Evolutionary conservation across 2,888 invertebrate genomes (phyloP), one percentile per base, ranked within the genome.

Genomic region (Platypus cylindrus): DNA sequence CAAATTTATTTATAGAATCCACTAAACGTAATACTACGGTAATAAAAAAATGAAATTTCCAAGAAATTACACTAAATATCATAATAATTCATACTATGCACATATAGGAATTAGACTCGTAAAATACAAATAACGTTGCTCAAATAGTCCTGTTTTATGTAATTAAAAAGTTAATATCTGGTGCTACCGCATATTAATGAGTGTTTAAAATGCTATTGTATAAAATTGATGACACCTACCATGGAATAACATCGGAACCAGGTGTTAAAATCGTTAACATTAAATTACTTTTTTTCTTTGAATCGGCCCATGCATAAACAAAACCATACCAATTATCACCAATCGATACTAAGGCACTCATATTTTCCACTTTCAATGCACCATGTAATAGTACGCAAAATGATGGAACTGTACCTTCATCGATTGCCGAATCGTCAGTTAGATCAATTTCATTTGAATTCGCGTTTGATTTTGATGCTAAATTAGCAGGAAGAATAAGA

Each of bases 371-470:
- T 39, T 52, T 53, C 16, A 56, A 40, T 24, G 90, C 89, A 3
- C 91, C 94, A 56, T 95, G 94, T 2, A 95, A 69, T 9, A 95
- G 62, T 3, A 94, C 93, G 57, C 93, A 93, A 55, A 94, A 86
- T 2, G 89, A 89, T 1, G 94, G 83, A 28, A 72, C 70, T 64
- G 78, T 83, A 34, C 80, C 79, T 34, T 83, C 83, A 51, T 82
- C 83, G 1, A 68, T 64, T 40, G 68, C 69, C 36, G 71, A 71
- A 8, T 67, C 67, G 14, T 67, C 68, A 1, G 65, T 44, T 15
- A 47, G 35, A 27, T 65, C 59, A 11, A 44, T 34, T 5, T 48
- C 48, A 5, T 34, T 44, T 32, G 39, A 41, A 40, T 41, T 58
- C 56, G 41, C 17, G 2, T 48, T 47, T 17, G 36, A 39, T 38